Conservation (phyloP, 2,113 vertebrate genomes). For the Platycercus adscitus region DNA sequence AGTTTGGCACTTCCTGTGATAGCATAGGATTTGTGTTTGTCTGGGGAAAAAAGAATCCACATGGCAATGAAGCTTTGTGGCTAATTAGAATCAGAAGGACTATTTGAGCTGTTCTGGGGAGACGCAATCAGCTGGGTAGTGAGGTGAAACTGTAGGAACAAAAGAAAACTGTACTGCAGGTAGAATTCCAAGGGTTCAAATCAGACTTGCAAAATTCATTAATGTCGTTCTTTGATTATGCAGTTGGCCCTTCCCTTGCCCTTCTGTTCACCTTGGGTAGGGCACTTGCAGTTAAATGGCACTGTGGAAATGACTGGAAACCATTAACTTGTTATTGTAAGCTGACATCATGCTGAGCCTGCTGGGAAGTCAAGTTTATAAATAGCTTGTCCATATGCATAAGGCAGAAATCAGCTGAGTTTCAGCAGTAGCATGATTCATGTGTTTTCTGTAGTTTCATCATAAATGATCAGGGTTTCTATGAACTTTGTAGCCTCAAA, state of each 20-base stretch:
- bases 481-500: neutral
- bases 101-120: slow-evolving; percentile 17
- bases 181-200: slow-evolving; percentile 66
- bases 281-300: slow-evolving; percentile 73
- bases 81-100: slow-evolving; percentile 43
- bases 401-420: slow-evolving; percentile 71
- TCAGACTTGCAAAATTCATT: slow-evolving; percentile 68
- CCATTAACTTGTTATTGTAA: slow-evolving; percentile 83
- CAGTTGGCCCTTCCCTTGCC: slow-evolving; percentile 71
- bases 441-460: slow-evolving; percentile 51
- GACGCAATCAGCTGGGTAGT: neutral
- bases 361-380: slow-evolving; percentile 78
- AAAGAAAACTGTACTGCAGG: slow-evolving; percentile 6
- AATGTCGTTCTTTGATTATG: slow-evolving; percentile 66
- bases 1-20: neutral
- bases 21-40: slow-evolving; percentile 9
- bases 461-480: neutral
- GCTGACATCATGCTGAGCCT: slow-evolving; percentile 72
- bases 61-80: neutral
- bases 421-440: slow-evolving; percentile 50
- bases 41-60: neutral
- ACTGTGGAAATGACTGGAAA: slow-evolving; percentile 80
- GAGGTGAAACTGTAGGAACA: slow-evolving; percentile 21
- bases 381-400: slow-evolving; percentile 74
- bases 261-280: slow-evolving; percentile 75